Evolutionary conservation across 2,888 invertebrate species (phyloP), one percentile per base, ranked within the genome.

Genomic region (Eupelmus urozonus): DNA sequence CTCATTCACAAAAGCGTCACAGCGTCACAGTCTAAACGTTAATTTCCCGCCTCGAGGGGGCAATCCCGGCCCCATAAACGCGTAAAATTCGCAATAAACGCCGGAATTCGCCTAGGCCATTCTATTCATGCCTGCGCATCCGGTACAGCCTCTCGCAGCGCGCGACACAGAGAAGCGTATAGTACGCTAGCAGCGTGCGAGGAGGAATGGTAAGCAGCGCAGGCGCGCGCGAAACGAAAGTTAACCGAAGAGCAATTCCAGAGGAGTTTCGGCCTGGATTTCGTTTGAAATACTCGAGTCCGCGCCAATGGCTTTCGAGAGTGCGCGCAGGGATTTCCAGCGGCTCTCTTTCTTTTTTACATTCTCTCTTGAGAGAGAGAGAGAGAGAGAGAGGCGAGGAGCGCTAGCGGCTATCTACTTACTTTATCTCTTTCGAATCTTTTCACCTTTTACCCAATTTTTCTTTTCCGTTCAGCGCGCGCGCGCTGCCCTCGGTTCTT

Each of bases 381-480:
- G 34, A 34, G 34, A 34, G 34, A 34, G 74, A 66, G 70, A 25
- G 45, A 23, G 23, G n/a, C 27, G 13, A 1, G 4, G 16, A 13
- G 16, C 45, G 2, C 45, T 20, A 51, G 49, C 60, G 51, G 80
- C 65, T 62, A 71, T 71, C 60, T 71, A 60, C 62, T 62, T 71
- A 62, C 62, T 71, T 60, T 79, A 82, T 82, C 79, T 75, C 71
- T 76, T 70, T 78, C 63, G 57, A 71, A 69, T 62, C 60, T 71
- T 71, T 71, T 60, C 71, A 49, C 49, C 71, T 71, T 71, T 71
- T 71, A 29, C 20, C 60, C 71, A 62, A 71, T 71, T 71, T 62
- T 62, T 71, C 62, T 60, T 9, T 34, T 29, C 7, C 29, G 1
- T 23, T 27, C 7, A n/a, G n/a, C n/a, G n/a, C n/a, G n/a, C n/a